Evolutionary conservation across 2,888 invertebrate genomes (phyloP).

Genomic region (Pterostichus madidus): DNA sequence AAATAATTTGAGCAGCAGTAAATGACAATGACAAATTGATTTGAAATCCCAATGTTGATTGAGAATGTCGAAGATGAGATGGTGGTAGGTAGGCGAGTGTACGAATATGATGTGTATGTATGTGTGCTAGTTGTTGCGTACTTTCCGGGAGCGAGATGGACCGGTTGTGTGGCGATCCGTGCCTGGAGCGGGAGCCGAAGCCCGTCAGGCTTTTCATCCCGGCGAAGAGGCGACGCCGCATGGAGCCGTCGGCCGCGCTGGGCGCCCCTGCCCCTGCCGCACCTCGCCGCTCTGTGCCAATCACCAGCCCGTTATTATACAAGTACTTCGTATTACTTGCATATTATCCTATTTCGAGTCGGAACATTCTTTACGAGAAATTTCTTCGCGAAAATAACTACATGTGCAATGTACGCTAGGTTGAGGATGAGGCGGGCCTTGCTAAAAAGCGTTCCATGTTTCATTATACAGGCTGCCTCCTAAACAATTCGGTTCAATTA

Average conservation of each 20-base stretch:
- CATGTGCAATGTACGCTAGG: background rate
- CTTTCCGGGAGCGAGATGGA: conserved; percentile 93
- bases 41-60: too few relatives aligned
- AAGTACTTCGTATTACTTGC: background rate
- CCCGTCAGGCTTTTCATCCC: conserved; percentile 89
- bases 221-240: conserved; percentile 88
- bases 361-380: background rate
- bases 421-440: too few relatives aligned
- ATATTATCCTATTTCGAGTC: too few relatives aligned
- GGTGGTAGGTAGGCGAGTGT: background rate
- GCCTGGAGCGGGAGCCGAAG: conserved; percentile 85
- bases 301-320: conserved; percentile 5
- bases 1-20: too few relatives aligned
- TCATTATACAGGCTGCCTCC: too few relatives aligned
- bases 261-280: conserved; percentile 68
- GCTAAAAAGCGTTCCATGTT: too few relatives aligned
- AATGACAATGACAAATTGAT: too few relatives aligned
- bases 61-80: background rate
- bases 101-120: background rate
- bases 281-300: conserved; percentile 40
- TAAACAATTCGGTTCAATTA: too few relatives aligned
- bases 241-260: conserved; percentile 80
- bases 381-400: background rate
- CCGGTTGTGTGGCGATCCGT: conserved; percentile 87
- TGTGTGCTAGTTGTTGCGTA: conserved; percentile 78